Conservation (phyloP, 1,140 invertebrate species). For the Agrypnia vestita region DNA sequence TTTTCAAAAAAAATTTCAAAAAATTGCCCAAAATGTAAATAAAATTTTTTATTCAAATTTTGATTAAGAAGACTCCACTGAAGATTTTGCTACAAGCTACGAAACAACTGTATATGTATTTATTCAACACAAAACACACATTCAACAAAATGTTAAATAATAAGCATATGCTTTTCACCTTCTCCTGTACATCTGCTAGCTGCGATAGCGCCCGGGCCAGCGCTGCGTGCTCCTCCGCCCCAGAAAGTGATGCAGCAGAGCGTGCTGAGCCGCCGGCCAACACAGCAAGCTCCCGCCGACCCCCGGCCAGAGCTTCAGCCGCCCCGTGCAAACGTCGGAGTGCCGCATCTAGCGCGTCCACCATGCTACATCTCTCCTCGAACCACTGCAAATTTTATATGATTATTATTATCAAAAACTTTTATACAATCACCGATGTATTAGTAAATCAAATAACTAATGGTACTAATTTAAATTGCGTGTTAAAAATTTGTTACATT, state of each 20-base stretch:
- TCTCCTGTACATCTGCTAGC: conserved; percentile 93
- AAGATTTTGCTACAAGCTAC: no score
- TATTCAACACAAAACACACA: no score
- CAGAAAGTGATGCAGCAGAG: conserved; percentile 92
- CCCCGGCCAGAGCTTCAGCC: conserved; percentile 89
- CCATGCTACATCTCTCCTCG: conserved; percentile 94
- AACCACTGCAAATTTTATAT: conserved; percentile 89
- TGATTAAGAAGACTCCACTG: no score
- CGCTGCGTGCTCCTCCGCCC: conserved; percentile 95
- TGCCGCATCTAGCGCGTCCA: conserved; percentile 93
- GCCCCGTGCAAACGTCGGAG: conserved; percentile 90
- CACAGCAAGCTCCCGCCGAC: conserved; percentile 89
- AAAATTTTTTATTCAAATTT: no score
- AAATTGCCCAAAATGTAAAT: no score
- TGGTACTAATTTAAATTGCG: no score
- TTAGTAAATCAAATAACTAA: not conserved
- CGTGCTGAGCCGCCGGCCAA: conserved; percentile 85
- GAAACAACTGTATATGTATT: no score
- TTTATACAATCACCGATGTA: not conserved
- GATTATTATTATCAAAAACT: not conserved
- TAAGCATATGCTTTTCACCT: conserved; percentile 68
- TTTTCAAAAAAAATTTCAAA: no score
- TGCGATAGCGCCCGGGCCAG: conserved; percentile 94
- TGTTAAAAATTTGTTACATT: no score
- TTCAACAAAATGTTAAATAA: conserved; percentile 10